Evolutionary conservation across 2,797 vertebrate species (phyloP), one percentile per base, ranked within the genome.

Genomic region (Acipenser oxyrinchus): DNA sequence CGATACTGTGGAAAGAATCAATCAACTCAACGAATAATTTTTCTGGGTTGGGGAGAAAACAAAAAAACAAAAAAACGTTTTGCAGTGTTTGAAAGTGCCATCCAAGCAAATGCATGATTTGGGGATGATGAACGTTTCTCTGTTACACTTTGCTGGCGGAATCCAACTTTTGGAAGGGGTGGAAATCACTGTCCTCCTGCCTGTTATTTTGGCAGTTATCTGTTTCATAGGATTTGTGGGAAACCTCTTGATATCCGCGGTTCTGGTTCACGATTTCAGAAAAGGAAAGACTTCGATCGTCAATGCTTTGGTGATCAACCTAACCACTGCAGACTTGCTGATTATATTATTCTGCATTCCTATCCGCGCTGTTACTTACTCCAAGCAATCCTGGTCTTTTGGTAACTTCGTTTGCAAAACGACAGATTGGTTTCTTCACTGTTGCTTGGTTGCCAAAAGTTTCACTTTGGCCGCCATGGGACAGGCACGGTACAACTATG

Each of bases 401-500:
- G 90, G 90, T 2, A 68, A 71, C 2, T 80, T 89, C 11, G 72
- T 84, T 1, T 93, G 92, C 78, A 82, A 77, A 70, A 88, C 88
- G 23, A 63, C 87, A 6, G 90, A 89, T 71, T 93, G 90, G 90
- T 84, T 92, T 68, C 89, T 92, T 50, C 88, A 92, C 72, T 81
- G 83, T 0, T 90, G 87, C 48, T 68, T 91, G 66, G 74, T 83
- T 0, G 87, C 83, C 1, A 92, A 91, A 80, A 87, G 87, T 65
- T 78, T 92, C 6, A 86, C 80, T 37, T 82, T 92, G 1, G 86
- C 85, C 0, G 82, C 76, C 6, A 82, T 85, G 23, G 86, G 80
- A 7, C 80, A 76, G 49, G 87, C 86, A 57, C 79, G 82, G 10
- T 83, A 87, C 72, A 77, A 76, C 1, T 52, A 79, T n/a, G 77